These are phyloP conservation scores for Tringa solitaria DNA, from an alignment of 2,113 vertebrate species.

Conservation along the genomic window DNA sequence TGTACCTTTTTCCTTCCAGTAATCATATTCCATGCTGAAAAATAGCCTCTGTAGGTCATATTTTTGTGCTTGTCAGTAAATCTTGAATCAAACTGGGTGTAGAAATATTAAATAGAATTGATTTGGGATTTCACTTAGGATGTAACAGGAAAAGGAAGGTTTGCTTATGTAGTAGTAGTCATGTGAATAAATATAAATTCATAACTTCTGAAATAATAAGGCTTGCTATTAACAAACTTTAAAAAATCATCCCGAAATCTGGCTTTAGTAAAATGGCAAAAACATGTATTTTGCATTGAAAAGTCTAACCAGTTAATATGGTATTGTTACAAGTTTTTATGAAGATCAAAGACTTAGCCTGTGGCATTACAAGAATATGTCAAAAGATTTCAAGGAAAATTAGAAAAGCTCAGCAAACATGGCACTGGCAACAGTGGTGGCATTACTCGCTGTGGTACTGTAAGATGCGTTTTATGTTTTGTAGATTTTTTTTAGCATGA, in stretches of 20 bases:
- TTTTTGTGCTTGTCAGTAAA: background rate
- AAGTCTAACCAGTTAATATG: background rate
- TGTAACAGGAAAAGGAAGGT: background rate
- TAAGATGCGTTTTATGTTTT: background rate
- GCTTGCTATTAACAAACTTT: background rate
- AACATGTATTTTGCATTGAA: background rate
- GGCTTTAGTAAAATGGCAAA: background rate
- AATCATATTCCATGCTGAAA: background rate
- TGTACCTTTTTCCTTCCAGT: background rate
- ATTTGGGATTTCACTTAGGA: background rate
- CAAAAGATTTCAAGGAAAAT: constrained; percentile 4
- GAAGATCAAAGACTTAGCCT: constrained; percentile 19
- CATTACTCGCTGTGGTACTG: background rate
- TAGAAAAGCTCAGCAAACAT: background rate
- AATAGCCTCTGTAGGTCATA: background rate
- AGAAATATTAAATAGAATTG: background rate
- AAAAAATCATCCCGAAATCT: background rate
- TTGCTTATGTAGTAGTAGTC: background rate
- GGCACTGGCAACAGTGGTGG: background rate
- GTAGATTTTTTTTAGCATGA: background rate
- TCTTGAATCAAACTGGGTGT: background rate
- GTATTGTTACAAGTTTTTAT: background rate
- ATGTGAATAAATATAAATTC: background rate
- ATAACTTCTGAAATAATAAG: background rate
- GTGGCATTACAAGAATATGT: background rate